Evolutionary conservation across 2,888 invertebrate genomes (phyloP), one percentile per base, ranked within the genome.

Genomic region (Congeria kusceri): DNA sequence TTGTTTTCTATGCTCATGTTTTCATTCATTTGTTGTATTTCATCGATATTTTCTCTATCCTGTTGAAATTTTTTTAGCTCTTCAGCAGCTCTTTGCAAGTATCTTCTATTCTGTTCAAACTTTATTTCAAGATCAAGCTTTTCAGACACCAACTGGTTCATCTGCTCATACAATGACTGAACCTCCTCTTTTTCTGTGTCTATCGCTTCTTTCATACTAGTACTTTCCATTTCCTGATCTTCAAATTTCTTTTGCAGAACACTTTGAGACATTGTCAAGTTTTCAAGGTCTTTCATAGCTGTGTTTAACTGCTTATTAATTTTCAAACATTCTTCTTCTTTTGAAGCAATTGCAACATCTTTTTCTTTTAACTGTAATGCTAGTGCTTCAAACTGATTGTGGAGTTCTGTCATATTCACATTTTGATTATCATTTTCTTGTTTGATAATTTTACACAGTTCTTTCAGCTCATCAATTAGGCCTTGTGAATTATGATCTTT

Each of bases 391-490:
- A 39, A 32, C 46, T 73, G 46, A 23, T 65, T 53, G 23, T 64
- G 20, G 46, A 61, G 27, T 63, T 32, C 61, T 63, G 23, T 63
- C 25, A 28, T 53, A 9, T 53, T 53, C 53, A 53, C 53, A 53
- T 53, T 53, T 39, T 39, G 39, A 13, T 39, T 3, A 39, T 39
- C 69, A 76, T 84, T 85, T 58, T 87, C 87, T 39, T 78, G 64
- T 71, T 80, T 85, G 46, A 90, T 59, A 83, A 88, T 86, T 46
- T 85, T 75, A 79, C 87, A 90, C 49, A 89, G 87, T 11, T 87
- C 80, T 58, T 87, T 69, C 63, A 86, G 69, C 25, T 87, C 87
- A 23, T 58, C 32, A 23, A 85, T 28, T 63, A 89, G 80, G 46
- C 84, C 80, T 56, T 87, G 80, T 7, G 85, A 61, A 39, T 79